A percentile compares a stretch with the other conserved stretches of the same genome.
phyloP scores from a whole-genome alignment of 1,140 invertebrate species.

The Rhyzopertha dominica region DNA sequence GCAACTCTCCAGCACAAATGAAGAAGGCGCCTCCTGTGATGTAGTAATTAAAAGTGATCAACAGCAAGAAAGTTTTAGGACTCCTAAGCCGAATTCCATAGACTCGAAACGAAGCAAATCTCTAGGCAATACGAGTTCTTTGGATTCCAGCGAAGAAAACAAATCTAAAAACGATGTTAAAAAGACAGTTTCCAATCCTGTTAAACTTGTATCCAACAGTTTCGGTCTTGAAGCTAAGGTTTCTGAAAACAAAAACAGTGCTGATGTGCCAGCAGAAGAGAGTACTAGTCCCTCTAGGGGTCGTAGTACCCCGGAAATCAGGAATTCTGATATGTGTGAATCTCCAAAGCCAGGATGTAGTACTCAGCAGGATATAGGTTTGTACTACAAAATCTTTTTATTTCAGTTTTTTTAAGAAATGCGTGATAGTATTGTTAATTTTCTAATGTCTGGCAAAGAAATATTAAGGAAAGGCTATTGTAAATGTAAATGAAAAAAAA shows the following conservation, averaged over 20 bases:
- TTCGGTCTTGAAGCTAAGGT: conserved; percentile 13
- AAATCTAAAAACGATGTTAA: conserved; percentile 33
- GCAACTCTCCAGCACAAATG: too few relatives aligned
- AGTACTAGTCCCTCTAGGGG: conserved; percentile 30
- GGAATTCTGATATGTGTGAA: conserved; percentile 26
- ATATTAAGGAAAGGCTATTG: too few relatives aligned
- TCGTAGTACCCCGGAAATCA: conserved; percentile 28
- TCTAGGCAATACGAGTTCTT: conserved; percentile 32
- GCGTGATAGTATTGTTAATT: too few relatives aligned
- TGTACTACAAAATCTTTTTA: too few relatives aligned
- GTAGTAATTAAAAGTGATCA: conserved; percentile 22
- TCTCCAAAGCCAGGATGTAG: conserved; percentile 40
- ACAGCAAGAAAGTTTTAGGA: conserved; percentile 26
- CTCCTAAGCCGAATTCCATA: conserved; percentile 25
- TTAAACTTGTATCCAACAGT: conserved; percentile 16
- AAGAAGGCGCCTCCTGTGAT: conserved; percentile 25
- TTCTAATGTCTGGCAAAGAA: too few relatives aligned
- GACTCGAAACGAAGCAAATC: conserved; percentile 36
- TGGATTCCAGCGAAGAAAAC: conserved; percentile 30
- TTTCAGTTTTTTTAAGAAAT: too few relatives aligned
- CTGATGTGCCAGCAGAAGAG: conserved; percentile 34
- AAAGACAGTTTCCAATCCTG: conserved; percentile 36
- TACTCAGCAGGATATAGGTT: conserved; percentile 39
- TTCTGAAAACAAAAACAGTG: conserved; percentile 21
- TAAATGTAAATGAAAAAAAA: too few relatives aligned